Percentiles rank a stretch among this genome's conserved stretches.
These are phyloP conservation scores for Diogma glabrata DNA, from an alignment of 2,888 invertebrate species.

Conservation along the genomic window DNA sequence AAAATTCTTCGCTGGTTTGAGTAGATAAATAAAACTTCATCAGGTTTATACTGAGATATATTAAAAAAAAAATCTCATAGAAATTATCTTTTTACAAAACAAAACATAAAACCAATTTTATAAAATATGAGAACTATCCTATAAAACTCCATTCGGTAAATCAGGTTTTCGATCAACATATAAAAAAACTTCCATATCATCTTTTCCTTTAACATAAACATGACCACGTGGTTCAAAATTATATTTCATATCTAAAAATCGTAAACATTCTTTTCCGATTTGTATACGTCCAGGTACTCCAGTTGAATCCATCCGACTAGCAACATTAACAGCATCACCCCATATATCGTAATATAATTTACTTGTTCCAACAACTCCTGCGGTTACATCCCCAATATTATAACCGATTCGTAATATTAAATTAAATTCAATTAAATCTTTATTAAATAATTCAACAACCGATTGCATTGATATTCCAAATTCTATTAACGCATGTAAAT, in stretches of 20 bases:
- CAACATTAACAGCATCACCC: constrained; percentile 97
- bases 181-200: constrained; percentile 85
- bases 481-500: constrained; percentile 81
- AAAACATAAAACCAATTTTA: no score
- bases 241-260: constrained; percentile 58
- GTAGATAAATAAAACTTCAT: no score
- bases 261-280: constrained; percentile 63
- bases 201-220: constrained; percentile 94
- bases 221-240: constrained; percentile 86
- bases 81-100: no score
- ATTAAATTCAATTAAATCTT: constrained; percentile 82
- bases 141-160: no score
- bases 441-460: constrained; percentile 77
- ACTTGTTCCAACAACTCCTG: constrained; percentile 91
- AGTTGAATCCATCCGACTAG: constrained; percentile 94
- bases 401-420: constrained; percentile 77
- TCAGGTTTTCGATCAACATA: constrained; percentile 31
- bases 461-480: constrained; percentile 87
- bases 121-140: no score
- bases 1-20: no score
- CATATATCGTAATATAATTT: constrained; percentile 96
- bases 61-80: no score
- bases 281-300: constrained; percentile 80
- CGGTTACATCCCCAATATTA: constrained; percentile 92
- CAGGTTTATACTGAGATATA: no score